Conservation (phyloP, 2,888 invertebrate genomes). For the Aporophyla lueneburgensis region DNA sequence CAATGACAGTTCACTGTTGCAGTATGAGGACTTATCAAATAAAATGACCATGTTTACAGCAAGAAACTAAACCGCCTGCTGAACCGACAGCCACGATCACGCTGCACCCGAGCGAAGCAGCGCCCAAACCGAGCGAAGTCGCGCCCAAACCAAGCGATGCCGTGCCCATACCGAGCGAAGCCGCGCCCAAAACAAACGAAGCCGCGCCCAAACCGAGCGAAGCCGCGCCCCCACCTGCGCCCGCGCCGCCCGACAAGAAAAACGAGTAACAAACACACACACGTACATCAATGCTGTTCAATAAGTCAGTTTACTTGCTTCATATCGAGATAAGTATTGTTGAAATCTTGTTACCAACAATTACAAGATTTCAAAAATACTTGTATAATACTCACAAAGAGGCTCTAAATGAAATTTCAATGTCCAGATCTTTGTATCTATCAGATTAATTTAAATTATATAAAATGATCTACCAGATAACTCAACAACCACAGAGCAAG, state of each 20-base stretch:
- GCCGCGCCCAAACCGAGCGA: conserved; percentile 15
- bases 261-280: conserved; percentile 26
- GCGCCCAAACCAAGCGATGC: conserved; percentile 13
- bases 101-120: conserved; percentile 64
- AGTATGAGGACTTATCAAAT: neutral
- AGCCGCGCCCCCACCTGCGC: conserved; percentile 70
- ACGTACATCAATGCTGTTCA: neutral
- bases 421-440: neutral
- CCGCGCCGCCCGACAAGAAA: conserved; percentile 75
- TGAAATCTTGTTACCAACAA: neutral
- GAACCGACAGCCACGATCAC: conserved; percentile 74
- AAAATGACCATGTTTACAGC: conserved; percentile 27
- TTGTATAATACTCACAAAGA: too few relatives aligned
- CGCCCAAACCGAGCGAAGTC: conserved; percentile 44
- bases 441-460: neutral
- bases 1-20: neutral
- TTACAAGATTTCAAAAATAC: too few relatives aligned
- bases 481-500: neutral
- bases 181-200: conserved; percentile 68
- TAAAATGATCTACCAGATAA: neutral
- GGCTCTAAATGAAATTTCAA: neutral
- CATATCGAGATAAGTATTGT: neutral
- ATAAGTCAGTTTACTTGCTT: conserved; percentile 33
- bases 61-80: conserved; percentile 62
- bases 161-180: conserved; percentile 58